Conservation (phyloP, 1,140 invertebrate species). For the Acromyrmex charruanus region DNA sequence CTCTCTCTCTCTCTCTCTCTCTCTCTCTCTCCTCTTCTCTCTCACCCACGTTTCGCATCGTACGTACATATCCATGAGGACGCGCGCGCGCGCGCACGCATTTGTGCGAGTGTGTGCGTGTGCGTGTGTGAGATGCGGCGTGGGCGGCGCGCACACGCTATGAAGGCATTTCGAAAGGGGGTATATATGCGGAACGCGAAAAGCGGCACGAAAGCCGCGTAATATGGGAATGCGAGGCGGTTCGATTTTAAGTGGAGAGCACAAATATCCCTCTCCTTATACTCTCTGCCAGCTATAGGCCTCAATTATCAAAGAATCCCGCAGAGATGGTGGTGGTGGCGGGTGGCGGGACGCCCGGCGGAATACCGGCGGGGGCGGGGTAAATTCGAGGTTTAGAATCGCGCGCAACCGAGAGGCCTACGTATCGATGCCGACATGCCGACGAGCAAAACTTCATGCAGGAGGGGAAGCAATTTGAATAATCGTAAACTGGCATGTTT, state of each 20-base stretch:
- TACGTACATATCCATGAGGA: not conserved
- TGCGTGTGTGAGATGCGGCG: slow-evolving; percentile 65
- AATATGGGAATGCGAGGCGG: slow-evolving; percentile 78
- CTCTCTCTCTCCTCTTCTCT: not conserved
- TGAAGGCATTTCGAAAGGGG: slow-evolving; percentile 70
- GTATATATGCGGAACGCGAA: slow-evolving; percentile 38
- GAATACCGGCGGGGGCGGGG: slow-evolving; percentile 49
- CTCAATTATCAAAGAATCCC: slow-evolving; percentile 80
- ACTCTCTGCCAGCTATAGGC: slow-evolving; percentile 64
- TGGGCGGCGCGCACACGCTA: slow-evolving; percentile 79
- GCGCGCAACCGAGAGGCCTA: slow-evolving; percentile 33
- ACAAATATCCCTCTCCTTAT: slow-evolving; percentile 74
- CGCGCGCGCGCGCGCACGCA: not conserved
- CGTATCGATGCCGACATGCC: slow-evolving; percentile 32
- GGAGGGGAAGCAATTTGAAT: slow-evolving; percentile 23
- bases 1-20: not conserved
- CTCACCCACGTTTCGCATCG: slow-evolving; percentile 15
- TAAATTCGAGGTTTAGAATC: slow-evolving; percentile 70
- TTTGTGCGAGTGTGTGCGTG: slow-evolving; percentile 68
- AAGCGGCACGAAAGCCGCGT: slow-evolving; percentile 74
- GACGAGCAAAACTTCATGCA: not conserved
- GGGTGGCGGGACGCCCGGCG: slow-evolving; percentile 42
- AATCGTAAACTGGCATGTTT: slow-evolving; percentile 31
- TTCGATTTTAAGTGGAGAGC: slow-evolving; percentile 78
- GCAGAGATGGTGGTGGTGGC: slow-evolving; percentile 27